phyloP scores from a whole-genome alignment of 2,888 invertebrate species.

The Gastrophysa polygoni region DNA sequence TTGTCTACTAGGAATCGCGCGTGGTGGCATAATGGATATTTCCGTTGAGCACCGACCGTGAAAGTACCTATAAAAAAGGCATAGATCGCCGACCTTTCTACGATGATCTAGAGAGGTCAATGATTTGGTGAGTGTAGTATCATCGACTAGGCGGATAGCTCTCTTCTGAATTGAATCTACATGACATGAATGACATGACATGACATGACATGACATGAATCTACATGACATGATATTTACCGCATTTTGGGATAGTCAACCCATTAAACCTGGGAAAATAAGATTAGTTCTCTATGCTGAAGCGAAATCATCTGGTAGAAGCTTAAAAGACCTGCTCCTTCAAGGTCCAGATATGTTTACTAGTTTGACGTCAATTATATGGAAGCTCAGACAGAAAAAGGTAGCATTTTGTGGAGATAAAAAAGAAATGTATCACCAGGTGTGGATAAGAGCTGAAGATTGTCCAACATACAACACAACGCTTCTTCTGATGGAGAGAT shows the following conservation, averaged over 20 bases:
- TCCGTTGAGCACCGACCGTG: no score
- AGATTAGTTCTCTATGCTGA: not conserved
- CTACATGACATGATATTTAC: not conserved
- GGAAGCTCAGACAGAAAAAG: not conserved
- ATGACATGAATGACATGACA: no score
- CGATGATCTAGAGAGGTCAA: no score
- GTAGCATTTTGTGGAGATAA: conserved; percentile 1
- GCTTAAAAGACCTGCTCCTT: not conserved
- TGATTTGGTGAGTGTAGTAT: no score
- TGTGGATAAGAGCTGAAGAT: not conserved
- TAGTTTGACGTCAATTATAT: not conserved
- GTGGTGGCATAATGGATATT: no score
- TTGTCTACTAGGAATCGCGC: no score
- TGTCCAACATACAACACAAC: not conserved
- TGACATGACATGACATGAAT: no score
- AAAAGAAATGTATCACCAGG: conserved; percentile 1
- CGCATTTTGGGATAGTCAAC: not conserved
- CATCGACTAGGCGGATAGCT: no score
- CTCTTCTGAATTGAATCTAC: no score
- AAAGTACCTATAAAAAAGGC: no score
- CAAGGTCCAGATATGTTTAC: not conserved
- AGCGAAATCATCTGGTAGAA: not conserved
- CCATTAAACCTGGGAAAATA: not conserved
- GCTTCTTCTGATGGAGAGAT: not conserved
- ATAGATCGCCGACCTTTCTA: no score